These are phyloP conservation scores for Resseliella maxima DNA, from an alignment of 2,888 invertebrate species.

Conservation along the genomic window DNA sequence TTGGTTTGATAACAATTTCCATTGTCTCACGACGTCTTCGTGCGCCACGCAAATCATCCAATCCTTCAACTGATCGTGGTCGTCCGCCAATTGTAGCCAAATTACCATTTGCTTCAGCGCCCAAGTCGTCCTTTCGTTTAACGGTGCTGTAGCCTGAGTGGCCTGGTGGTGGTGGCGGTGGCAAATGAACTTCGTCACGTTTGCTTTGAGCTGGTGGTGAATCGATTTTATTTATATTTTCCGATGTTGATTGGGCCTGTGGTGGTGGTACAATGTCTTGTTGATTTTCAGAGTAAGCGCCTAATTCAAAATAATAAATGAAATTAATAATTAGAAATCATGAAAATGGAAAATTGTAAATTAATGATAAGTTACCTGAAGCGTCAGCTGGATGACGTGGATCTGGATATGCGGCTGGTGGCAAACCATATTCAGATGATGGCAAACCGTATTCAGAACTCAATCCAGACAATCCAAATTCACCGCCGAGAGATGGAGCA, in stretches of 20 bases:
- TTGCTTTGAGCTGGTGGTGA: slow-evolving; percentile 68
- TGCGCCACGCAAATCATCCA: slow-evolving; percentile 81
- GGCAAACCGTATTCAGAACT: slow-evolving; percentile 77
- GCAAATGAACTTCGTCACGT: slow-evolving; percentile 79
- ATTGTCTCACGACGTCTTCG: slow-evolving; percentile 76
- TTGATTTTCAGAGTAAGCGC: slow-evolving; percentile 85
- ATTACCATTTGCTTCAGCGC: slow-evolving; percentile 71
- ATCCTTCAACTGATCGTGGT: slow-evolving; percentile 88
- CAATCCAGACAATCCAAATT: slow-evolving; percentile 67
- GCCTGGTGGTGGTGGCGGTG: slow-evolving; percentile 87
- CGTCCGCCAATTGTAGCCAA: slow-evolving; percentile 85
- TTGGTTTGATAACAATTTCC: slow-evolving; percentile 73
- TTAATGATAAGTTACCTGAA: slow-evolving; percentile 13
- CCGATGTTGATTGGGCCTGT: slow-evolving; percentile 80
- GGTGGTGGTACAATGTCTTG: slow-evolving; percentile 83
- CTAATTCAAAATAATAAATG: slow-evolving; percentile 66
- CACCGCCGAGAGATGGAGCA: slow-evolving; percentile 73
- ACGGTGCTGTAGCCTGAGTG: slow-evolving; percentile 81
- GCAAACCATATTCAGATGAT: slow-evolving; percentile 74
- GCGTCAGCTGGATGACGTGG: slow-evolving; percentile 89
- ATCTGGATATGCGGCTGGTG: slow-evolving; percentile 86
- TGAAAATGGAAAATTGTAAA: not conserved
- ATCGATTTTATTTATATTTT: slow-evolving; percentile 69
- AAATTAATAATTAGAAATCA: not conserved
- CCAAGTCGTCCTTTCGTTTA: slow-evolving; percentile 82